Percentiles rank a stretch among this genome's conserved stretches.
phyloP scores from a whole-genome alignment of 2,113 vertebrate species.

The Blennius ocellaris region DNA sequence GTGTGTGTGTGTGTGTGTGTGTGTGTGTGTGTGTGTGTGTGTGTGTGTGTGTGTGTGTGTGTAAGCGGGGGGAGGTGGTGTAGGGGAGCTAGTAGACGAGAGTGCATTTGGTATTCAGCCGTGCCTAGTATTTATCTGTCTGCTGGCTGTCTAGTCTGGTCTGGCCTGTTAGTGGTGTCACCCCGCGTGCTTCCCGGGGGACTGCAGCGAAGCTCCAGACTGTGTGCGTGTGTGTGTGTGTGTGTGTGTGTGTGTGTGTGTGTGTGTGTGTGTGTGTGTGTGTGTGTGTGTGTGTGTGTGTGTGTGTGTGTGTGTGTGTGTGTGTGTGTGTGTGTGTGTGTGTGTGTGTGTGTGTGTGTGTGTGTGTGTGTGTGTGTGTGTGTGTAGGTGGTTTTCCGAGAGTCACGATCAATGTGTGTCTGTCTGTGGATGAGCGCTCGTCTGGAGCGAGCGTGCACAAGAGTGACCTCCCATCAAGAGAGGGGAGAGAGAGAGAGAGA shows the following conservation, averaged over 20 bases:
- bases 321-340: constrained; percentile 40
- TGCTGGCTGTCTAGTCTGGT: constrained; percentile 81
- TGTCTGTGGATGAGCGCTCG: constrained; percentile 45
- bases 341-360: constrained; percentile 32
- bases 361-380: constrained; percentile 18
- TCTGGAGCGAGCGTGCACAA: constrained; percentile 39
- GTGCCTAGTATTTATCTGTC: constrained; percentile 83
- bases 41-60: constrained; percentile 27
- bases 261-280: constrained; percentile 34
- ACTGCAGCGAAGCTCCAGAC: constrained; percentile 76
- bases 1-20: constrained; percentile 25
- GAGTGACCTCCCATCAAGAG: constrained; percentile 57
- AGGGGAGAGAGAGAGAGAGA: no score
- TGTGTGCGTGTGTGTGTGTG: constrained; percentile 33
- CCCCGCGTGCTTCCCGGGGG: constrained; percentile 73
- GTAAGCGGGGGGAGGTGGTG: constrained; percentile 45
- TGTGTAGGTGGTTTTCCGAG: constrained; percentile 29
- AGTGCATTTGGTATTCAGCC: constrained; percentile 83
- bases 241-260: constrained; percentile 39
- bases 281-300: constrained; percentile 11
- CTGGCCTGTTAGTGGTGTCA: constrained; percentile 79
- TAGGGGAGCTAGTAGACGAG: constrained; percentile 60
- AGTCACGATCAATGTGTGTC: constrained; percentile 41
- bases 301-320: constrained; percentile 33
- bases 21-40: constrained; percentile 26